Evolutionary conservation across 2,113 vertebrate genomes (phyloP).

Genomic region (Variabilichromis moorii): DNA sequence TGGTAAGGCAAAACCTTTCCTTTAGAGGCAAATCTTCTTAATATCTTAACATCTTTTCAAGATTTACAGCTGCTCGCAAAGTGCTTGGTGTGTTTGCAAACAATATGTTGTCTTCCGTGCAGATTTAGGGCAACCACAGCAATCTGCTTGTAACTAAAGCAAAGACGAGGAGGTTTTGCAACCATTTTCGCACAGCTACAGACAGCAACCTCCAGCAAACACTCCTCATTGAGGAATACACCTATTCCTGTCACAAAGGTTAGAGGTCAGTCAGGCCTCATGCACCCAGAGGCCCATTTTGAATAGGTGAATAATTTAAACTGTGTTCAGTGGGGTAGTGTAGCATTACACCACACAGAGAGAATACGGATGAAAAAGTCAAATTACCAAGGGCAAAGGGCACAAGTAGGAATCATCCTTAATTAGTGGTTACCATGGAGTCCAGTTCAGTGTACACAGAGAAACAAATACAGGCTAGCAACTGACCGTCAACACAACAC

Average conservation of each 20-base stretch:
- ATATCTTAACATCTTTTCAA: not conserved
- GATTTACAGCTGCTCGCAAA: not conserved
- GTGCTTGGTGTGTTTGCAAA: not conserved
- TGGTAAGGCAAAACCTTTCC: not conserved
- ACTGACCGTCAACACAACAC: constrained; percentile 5
- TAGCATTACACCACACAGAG: constrained; percentile 38
- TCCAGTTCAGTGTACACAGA: not conserved
- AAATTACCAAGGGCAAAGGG: constrained; percentile 62
- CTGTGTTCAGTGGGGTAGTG: constrained; percentile 26
- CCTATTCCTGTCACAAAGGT: not conserved
- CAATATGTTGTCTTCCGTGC: not conserved
- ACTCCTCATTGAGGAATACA: not conserved
- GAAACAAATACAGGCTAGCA: constrained; percentile 10
- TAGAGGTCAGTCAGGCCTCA: constrained; percentile 47
- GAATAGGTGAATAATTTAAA: constrained; percentile 65
- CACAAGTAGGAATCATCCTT: constrained; percentile 51
- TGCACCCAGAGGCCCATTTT: constrained; percentile 45
- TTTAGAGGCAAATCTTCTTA: not conserved
- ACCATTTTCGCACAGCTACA: not conserved
- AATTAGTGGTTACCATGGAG: constrained; percentile 59
- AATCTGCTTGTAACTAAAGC: not conserved
- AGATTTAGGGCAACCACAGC: not conserved
- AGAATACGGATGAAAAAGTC: constrained; percentile 40
- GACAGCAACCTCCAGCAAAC: not conserved
- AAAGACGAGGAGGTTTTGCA: not conserved